Conservation (phyloP, 1,140 invertebrate species). For the Archivesica marissinica region DNA sequence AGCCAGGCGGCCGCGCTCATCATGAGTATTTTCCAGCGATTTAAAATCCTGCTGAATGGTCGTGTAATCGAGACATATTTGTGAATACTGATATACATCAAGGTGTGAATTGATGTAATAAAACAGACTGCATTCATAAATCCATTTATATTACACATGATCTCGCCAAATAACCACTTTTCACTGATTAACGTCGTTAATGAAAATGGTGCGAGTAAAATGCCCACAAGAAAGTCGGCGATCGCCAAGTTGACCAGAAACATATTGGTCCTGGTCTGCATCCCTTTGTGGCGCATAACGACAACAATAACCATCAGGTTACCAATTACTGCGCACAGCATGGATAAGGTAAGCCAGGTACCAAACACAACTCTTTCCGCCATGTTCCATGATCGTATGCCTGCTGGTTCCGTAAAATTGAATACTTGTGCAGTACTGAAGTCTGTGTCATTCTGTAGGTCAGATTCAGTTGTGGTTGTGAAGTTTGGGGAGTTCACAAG, state of each 20-base stretch:
- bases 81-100: constrained; percentile 85
- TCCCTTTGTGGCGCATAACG: constrained; percentile 81
- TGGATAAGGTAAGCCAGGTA: constrained; percentile 72
- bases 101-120: constrained; percentile 84
- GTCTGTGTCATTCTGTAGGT: not conserved
- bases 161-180: constrained; percentile 81
- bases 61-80: constrained; percentile 84
- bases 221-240: constrained; percentile 84
- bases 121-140: constrained; percentile 84
- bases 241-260: constrained; percentile 84
- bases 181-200: constrained; percentile 82
- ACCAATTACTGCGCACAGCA: constrained; percentile 76
- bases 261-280: constrained; percentile 85
- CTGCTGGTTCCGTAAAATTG: constrained; percentile 65
- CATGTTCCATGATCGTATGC: constrained; percentile 78
- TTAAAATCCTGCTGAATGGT: constrained; percentile 83
- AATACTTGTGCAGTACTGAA: not conserved
- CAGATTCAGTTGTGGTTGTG: not conserved
- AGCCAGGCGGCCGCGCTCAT: constrained; percentile 84
- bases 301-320: constrained; percentile 83
- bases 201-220: constrained; percentile 84
- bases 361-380: constrained; percentile 65
- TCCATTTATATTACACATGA: constrained; percentile 83
- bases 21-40: constrained; percentile 81
- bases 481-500: not conserved